Base-by-base conservation (phyloP, 2,113 vertebrate genomes). In the Lamprotornis superbus region DNA sequence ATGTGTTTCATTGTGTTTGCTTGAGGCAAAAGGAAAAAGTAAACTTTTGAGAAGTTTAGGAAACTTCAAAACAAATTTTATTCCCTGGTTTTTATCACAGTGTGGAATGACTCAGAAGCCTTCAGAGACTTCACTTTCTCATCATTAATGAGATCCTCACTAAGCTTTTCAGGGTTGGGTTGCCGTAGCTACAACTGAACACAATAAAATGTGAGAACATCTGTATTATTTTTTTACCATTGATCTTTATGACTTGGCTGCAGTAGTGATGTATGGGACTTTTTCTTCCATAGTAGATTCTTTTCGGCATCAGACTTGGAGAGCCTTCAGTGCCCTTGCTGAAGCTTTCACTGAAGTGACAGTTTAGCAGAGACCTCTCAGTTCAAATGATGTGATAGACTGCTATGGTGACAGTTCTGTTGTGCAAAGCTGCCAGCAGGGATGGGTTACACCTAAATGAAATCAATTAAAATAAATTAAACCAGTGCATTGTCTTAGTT, bases 391-490 rank as follows among this genome's bases (percentile, higher is more conserved):
- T 21, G 25, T 94, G 83, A 91, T 87, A 79, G 94, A 97, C 97
- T 93, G 83, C 88, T 94, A 65, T 96, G 89, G 91, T 83, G 71
- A 83, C 94, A 97, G 68, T 65, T 94, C 94, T 84, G 85, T 94
- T 78, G 44, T 50, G 25, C 31, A 73, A 83, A 64, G 40, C 71
- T 92, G 61, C 69, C 81, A 88, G 75, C 74, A 79, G 79, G 39
- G n/a, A 59, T 95, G 86, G 81, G 55, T 81, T 81, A 93, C 68
- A 52, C 85, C 94, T 84, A 87, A 82, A 63, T 57, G 14, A 67
- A 96, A 94, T 93, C 18, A 96, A 95, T 94, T 95, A 93, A 91
- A 81, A 90, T 67, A 82, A 87, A 77, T 46, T 3, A 83, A 94
- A 85, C 14, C 33, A 49, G 24, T 69, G 19, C 57, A 42, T 16